These are phyloP conservation scores for Bostrychus sinensis DNA, from an alignment of 2,113 vertebrate species.

Conservation along the genomic window DNA sequence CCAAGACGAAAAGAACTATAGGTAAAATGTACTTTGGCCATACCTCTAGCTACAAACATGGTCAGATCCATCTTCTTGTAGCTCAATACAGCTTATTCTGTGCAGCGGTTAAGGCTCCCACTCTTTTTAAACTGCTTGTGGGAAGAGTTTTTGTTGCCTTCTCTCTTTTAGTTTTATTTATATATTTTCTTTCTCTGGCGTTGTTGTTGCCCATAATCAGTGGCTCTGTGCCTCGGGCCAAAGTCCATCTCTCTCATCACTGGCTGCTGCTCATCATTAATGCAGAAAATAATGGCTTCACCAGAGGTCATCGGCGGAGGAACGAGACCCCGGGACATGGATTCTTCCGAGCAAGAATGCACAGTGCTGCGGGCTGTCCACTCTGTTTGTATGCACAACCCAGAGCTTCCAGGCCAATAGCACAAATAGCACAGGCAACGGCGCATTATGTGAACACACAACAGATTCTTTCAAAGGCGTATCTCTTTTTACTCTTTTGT, in stretches of 20 bases:
- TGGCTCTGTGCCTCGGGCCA: constrained; percentile 66
- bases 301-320: constrained; percentile 76
- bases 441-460: constrained; percentile 51
- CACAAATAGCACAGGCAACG: constrained; percentile 39
- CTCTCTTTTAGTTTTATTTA: constrained; percentile 27
- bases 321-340: constrained; percentile 70
- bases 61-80: constrained; percentile 73
- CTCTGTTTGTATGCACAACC: constrained; percentile 63
- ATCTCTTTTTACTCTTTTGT: constrained; percentile 44
- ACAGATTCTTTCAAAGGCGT: constrained; percentile 47
- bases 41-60: constrained; percentile 65
- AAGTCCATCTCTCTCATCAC: constrained; percentile 79
- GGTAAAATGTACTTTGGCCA: constrained; percentile 51
- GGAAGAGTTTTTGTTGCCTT: constrained; percentile 62
- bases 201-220: constrained; percentile 77
- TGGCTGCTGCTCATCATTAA: constrained; percentile 80
- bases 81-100: constrained; percentile 66
- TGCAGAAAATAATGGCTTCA: constrained; percentile 81
- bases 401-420: constrained; percentile 47
- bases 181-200: constrained; percentile 49
- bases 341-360: constrained; percentile 74
- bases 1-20: constrained; percentile 23
- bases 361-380: constrained; percentile 66
- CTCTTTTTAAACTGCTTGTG: constrained; percentile 70
- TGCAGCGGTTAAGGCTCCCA: constrained; percentile 44